These are phyloP conservation scores for Sigmodon hispidus DNA, from an alignment of 2,113 vertebrate genomes.

Conservation along the genomic window DNA sequence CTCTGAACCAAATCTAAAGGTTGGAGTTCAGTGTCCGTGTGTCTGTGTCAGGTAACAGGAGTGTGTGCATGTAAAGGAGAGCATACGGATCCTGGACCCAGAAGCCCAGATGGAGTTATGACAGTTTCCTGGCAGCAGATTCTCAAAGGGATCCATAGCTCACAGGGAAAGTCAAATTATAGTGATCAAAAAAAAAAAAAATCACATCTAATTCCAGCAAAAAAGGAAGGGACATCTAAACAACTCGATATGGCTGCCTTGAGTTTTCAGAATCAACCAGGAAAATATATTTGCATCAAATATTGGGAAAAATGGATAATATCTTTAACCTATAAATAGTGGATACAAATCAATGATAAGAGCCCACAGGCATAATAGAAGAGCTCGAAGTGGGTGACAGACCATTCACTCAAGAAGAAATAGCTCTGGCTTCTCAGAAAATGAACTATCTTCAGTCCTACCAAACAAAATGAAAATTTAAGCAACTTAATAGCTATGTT, in stretches of 20 bases:
- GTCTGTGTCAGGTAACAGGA: background rate
- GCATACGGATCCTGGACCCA: rapidly evolving
- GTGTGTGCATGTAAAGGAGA: background rate
- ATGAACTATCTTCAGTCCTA: background rate
- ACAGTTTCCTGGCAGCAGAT: background rate
- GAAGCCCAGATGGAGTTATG: background rate
- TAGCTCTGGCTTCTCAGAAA: constrained; percentile 11
- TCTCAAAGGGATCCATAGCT: constrained; percentile 42
- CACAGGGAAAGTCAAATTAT: constrained; percentile 54
- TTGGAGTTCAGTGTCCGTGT: background rate
- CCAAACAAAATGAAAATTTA: constrained; percentile 53
- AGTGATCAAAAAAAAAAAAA: constrained; percentile 66
- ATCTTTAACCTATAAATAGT: constrained; percentile 67
- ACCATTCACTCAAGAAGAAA: constrained; percentile 50
- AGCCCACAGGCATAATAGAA: background rate
- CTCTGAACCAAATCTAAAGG: background rate
- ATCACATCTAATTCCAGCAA: constrained; percentile 46
- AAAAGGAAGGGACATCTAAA: constrained; percentile 39
- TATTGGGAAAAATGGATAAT: constrained; percentile 38
- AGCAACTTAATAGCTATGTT: background rate
- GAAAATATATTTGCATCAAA: constrained; percentile 38
- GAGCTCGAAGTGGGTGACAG: background rate
- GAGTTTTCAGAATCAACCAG: constrained; percentile 57
- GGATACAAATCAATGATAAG: constrained; percentile 58
- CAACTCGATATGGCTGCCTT: constrained; percentile 29